Percentiles rank a stretch among this genome's conserved stretches.
phyloP scores from a whole-genome alignment of 2,797 vertebrate genomes.

The Orientallactaga sibirica region DNA sequence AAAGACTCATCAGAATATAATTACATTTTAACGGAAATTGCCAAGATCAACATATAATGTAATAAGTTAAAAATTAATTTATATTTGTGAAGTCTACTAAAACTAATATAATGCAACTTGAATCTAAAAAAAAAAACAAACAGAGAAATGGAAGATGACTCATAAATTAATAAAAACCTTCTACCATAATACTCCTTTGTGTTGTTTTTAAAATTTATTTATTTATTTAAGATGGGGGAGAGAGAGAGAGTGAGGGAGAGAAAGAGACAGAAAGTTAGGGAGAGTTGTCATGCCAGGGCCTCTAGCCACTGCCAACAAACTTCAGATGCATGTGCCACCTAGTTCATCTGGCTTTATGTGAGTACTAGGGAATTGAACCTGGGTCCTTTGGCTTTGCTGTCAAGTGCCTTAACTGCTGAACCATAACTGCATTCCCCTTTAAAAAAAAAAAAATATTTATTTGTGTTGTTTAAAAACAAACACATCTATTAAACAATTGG shows the following conservation, averaged over 20 bases:
- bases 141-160: neutral
- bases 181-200: neutral
- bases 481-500: too few species aligned
- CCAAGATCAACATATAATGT: neutral
- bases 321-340: too few species aligned
- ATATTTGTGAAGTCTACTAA: neutral
- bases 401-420: too few species aligned
- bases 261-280: neutral
- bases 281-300: too few species aligned
- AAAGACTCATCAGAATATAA: constrained; percentile 37
- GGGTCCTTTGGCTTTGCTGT: too few species aligned
- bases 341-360: too few species aligned
- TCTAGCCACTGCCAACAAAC: too few species aligned
- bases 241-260: neutral
- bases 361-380: too few species aligned
- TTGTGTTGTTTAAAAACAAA: too few species aligned
- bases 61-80: neutral
- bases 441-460: too few species aligned
- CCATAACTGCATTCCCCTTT: too few species aligned
- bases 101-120: neutral
- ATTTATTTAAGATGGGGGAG: neutral
- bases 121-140: constrained; percentile 8
- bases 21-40: neutral
- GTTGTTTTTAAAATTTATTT: neutral
- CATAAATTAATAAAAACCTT: neutral